Evolutionary conservation across 2,888 invertebrate genomes (phyloP).

Genomic region (Busseola fusca): DNA sequence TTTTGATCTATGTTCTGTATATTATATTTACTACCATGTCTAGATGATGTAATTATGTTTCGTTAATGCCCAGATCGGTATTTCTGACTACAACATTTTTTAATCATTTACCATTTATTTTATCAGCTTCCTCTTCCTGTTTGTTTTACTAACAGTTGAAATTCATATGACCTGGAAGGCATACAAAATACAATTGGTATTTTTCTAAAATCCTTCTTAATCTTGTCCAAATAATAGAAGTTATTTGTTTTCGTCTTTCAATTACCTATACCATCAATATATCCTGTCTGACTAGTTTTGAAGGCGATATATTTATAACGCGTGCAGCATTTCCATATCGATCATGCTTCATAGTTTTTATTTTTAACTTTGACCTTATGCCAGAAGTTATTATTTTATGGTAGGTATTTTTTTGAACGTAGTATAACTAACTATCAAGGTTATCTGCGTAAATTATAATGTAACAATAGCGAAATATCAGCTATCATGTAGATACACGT

Average conservation of each 20-base stretch:
- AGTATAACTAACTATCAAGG: constrained; percentile 40
- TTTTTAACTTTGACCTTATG: constrained; percentile 52
- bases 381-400: constrained; percentile 14
- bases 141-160: constrained; percentile 6
- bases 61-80: not conserved
- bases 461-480: constrained; percentile 14
- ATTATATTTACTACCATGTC: not conserved
- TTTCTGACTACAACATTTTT: not conserved
- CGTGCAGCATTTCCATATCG: constrained; percentile 28
- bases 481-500: constrained; percentile 1
- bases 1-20: not conserved
- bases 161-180: constrained; percentile 16
- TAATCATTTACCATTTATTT: not conserved
- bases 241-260: constrained; percentile 29
- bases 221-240: constrained; percentile 14
- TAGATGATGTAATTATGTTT: not conserved
- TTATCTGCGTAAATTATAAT: constrained; percentile 24
- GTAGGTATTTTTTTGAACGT: constrained; percentile 21
- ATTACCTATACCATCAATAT: not conserved
- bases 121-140: constrained; percentile 35
- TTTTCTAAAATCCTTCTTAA: constrained; percentile 6
- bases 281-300: constrained; percentile 44
- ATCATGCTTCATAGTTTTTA: constrained; percentile 33
- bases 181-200: not conserved
- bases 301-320: constrained; percentile 50